Base-by-base conservation (phyloP, 2,888 invertebrate species). In the Hanleya hanleyi region DNA sequence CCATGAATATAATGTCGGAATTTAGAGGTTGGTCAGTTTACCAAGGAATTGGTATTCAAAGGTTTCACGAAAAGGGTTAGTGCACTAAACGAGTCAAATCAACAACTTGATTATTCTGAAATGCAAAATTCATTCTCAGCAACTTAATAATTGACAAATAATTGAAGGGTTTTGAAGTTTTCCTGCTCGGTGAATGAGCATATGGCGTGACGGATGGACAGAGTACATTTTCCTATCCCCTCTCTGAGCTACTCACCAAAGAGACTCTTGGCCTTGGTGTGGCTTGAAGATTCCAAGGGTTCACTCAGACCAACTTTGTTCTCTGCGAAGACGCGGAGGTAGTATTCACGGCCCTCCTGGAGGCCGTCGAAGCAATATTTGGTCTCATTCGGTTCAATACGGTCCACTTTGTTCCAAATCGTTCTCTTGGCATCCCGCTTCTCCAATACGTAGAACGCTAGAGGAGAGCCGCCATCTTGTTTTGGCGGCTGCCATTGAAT, bases 281-380 rank as follows among this genome's bases (percentile, higher is more conserved):
- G 57, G 4, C 26, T 29, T 29, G 57, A 18, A 7, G 57, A 22
- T 57, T 82, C 82, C 69, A 82, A 69, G 9, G 83, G 85, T 73
- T 96, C 95, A 12, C 97, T 96, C 95, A 96, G 96, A 41, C 97
- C 97, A 87, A 95, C 95, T 83, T 96, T 93, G 74, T 88, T 88
- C 73, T 84, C 86, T 15, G 88, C 88, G n/a, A 81, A 75, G n/a
- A 88, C 81, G 33, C 86, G 79, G 83, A 88, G 88, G 74, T 81
- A 81, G 72, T 88, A 88, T 51, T 79, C 81, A 37, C 74, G 80
- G 64, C 82, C 84, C 62, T 83, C 81, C 15, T 71, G 62, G 26
- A 85, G 76, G 51, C 79, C 78, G 41, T 73, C 49, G 15, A 78
- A 75, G 51, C 70, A 72, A 50, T 78, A 76, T 32, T 77, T 68